Evolutionary conservation across 1,140 invertebrate species (phyloP), one percentile per base, ranked within the genome.

Genomic region (Heliothis virescens): DNA sequence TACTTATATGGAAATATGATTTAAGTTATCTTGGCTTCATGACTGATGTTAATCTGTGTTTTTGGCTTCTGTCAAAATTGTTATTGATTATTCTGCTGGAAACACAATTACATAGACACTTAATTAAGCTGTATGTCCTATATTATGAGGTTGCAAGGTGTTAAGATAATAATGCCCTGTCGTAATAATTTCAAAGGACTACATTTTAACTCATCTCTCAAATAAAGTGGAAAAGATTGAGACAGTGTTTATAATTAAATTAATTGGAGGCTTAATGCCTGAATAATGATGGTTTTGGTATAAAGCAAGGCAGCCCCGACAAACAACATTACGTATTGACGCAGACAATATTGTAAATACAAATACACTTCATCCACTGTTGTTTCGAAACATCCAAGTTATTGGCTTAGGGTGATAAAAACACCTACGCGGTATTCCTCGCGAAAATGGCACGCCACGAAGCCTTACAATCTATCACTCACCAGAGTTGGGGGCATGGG

Each of bases 391-490:
- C 63, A 79, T 75, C 47, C 73, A 78, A 80, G 81, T 83, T 84
- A 84, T 85, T 83, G 81, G 80, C 79, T 87, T 79, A 85, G 81
- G 41, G 79, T 82, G 57, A 85, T 63, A 74, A 82, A 74, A 79
- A 78, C 82, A 83, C 81, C 75, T 82, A 86, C 80, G 82, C 80
- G 81, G 65, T 78, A 79, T 85, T 89, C 80, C 81, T 90, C 83
- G 85, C 83, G 85, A 91, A 88, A 90, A 92, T 88, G 89, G 87
- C 88, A 89, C 89, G 86, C 77, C 86, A 87, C 82, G 91, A 93
- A 93, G 87, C 91, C 92, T 93, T 93, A 93, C 83, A 90, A 91
- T 85, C 84, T 94, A 94, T 79, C 87, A 94, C 93, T 94, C 91
- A 94, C 93, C 93, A 89, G 86, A 89, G 87, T 89, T 90, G 89